Conservation (phyloP, 2,113 vertebrate species). For the Gobiocypris rarus region DNA sequence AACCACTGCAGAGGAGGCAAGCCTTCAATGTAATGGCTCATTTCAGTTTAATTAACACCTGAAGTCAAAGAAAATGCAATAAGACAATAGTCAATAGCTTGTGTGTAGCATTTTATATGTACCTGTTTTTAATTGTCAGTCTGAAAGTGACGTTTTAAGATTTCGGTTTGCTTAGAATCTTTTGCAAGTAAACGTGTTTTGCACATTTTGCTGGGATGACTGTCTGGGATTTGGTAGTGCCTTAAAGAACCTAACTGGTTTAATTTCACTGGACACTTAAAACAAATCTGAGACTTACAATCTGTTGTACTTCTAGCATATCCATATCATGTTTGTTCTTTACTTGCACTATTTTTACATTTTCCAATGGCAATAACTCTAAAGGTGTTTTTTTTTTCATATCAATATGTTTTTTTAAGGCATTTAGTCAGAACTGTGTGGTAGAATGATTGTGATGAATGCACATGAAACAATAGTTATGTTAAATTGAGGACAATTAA, state of each 20-base stretch:
- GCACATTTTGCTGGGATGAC: conserved; percentile 8
- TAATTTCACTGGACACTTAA: background rate
- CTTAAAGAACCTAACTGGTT: conserved; percentile 1
- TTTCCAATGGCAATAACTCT: background rate
- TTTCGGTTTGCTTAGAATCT: background rate
- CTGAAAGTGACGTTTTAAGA: conserved; percentile 3
- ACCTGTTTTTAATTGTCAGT: background rate
- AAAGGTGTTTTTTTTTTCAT: background rate
- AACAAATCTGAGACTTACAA: background rate
- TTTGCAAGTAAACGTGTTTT: background rate
- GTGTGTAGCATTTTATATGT: conserved; percentile 14
- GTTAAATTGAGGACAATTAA: background rate
- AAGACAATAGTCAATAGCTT: background rate
- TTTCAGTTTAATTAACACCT: background rate
- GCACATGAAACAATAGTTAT: conserved; percentile 1
- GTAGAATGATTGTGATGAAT: conserved; percentile 2
- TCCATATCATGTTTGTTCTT: background rate
- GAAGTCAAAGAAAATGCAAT: conserved; percentile 5
- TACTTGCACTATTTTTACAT: conserved; percentile 31
- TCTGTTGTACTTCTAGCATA: background rate
- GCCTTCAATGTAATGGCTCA: background rate
- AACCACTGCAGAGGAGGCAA: conserved; percentile 9
- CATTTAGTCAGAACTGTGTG: background rate
- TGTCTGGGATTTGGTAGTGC: conserved; percentile 6
- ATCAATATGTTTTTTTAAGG: background rate